These are phyloP conservation scores for Telenomus remus DNA, from an alignment of 1,140 invertebrate species.

Conservation along the genomic window DNA sequence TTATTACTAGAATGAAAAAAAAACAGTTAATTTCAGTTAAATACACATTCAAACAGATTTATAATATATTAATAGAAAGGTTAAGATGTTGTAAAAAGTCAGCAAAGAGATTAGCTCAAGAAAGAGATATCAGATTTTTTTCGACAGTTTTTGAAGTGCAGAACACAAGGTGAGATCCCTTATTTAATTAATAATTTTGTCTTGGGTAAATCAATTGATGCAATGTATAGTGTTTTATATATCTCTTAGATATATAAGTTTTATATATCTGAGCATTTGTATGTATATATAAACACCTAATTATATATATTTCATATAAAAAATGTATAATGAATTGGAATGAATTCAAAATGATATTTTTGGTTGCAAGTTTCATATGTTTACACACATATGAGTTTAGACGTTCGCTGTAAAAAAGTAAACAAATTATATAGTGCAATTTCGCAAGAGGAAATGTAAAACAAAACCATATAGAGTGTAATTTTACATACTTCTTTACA, in stretches of 20 bases:
- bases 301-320: constrained; percentile 7
- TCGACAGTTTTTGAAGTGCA: constrained; percentile 12
- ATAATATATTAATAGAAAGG: too few relatives aligned
- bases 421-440: too few relatives aligned
- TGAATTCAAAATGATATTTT: constrained; percentile 4
- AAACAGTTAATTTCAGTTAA: too few relatives aligned
- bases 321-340: constrained; percentile 9
- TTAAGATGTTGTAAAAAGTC: too few relatives aligned
- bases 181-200: constrained; percentile 21
- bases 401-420: neutral
- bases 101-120: too few relatives aligned
- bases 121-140: neutral
- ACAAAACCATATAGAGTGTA: too few relatives aligned
- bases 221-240: constrained; percentile 19
- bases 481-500: too few relatives aligned
- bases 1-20: too few relatives aligned
- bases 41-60: too few relatives aligned
- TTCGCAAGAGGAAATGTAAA: too few relatives aligned
- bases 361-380: constrained; percentile 3
- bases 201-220: constrained; percentile 2
- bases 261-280: too few relatives aligned
- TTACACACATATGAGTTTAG: neutral
- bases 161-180: neutral
- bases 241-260: too few relatives aligned
- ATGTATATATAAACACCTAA: constrained; percentile 4